Percentiles rank a stretch among this genome's conserved stretches.
These are phyloP conservation scores for Yponomeuta malinellus DNA, from an alignment of 2,888 invertebrate genomes.

Conservation along the genomic window DNA sequence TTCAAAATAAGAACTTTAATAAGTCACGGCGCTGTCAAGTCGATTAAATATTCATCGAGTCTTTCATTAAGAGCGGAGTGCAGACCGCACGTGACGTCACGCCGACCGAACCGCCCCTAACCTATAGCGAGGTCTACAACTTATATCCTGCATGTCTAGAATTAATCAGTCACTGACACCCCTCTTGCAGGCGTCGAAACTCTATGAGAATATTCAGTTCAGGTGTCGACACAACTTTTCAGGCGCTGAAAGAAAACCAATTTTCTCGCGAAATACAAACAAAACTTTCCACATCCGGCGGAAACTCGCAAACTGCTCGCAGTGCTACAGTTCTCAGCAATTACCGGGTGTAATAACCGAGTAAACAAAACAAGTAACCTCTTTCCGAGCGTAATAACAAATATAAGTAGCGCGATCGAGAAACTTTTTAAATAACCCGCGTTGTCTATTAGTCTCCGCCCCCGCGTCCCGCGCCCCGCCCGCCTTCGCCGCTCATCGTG, in stretches of 20 bases:
- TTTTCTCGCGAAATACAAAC: background rate
- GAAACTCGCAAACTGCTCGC: background rate
- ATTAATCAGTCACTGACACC: background rate
- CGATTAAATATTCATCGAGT: background rate
- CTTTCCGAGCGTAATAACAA: conserved; percentile 8
- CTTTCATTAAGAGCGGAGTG: background rate
- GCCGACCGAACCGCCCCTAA: background rate
- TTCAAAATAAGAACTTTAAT: background rate
- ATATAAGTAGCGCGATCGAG: conserved; percentile 25
- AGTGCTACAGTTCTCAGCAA: background rate
- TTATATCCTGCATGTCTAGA: background rate
- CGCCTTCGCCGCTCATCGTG: background rate
- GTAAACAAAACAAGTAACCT: conserved; percentile 5
- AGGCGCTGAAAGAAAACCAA: background rate
- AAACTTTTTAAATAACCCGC: conserved; percentile 45
- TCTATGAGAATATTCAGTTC: background rate
- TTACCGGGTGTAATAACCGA: background rate
- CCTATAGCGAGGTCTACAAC: background rate
- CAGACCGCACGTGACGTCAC: background rate
- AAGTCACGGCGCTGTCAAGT: background rate
- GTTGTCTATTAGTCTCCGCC: conserved; percentile 39
- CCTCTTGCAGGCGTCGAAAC: background rate
- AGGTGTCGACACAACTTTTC: background rate
- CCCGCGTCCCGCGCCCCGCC: conserved; percentile 17
- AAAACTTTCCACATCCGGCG: background rate